Evolutionary conservation across 2,113 vertebrate species (phyloP).

Genomic region (Leiothrix lutea): DNA sequence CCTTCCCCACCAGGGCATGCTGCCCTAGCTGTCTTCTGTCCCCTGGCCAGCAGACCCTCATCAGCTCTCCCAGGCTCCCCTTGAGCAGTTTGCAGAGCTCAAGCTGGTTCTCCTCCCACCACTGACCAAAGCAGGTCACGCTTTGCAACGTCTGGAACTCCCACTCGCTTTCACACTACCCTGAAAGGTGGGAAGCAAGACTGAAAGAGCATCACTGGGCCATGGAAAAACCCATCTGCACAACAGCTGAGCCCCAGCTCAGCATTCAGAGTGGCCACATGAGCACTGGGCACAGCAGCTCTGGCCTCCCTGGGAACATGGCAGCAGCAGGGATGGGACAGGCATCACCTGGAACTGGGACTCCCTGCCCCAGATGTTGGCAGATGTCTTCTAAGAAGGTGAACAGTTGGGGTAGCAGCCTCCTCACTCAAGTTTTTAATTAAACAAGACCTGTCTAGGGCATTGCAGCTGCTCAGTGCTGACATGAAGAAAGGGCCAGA

Average conservation of each 20-base stretch:
- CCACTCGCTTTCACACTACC: neutral
- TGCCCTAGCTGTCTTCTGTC: neutral
- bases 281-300: neutral
- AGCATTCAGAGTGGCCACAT: neutral
- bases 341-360: neutral
- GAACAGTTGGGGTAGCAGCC: neutral
- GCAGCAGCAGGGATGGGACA: neutral
- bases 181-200: neutral
- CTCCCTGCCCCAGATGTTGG: rapidly evolving
- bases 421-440: neutral
- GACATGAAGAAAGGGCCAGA: neutral
- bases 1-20: neutral
- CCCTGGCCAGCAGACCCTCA: neutral
- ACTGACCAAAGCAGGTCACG: neutral
- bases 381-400: rapidly evolving
- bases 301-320: neutral
- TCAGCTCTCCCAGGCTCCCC: neutral
- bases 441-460: neutral
- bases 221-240: neutral
- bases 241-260: neutral
- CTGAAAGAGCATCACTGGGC: neutral
- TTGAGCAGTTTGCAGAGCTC: neutral
- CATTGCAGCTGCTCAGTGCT: neutral
- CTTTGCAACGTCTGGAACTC: neutral
- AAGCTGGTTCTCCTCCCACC: neutral